Evolutionary conservation across 2,888 invertebrate species (phyloP).

Genomic region (Hipparchia sbordonii): DNA sequence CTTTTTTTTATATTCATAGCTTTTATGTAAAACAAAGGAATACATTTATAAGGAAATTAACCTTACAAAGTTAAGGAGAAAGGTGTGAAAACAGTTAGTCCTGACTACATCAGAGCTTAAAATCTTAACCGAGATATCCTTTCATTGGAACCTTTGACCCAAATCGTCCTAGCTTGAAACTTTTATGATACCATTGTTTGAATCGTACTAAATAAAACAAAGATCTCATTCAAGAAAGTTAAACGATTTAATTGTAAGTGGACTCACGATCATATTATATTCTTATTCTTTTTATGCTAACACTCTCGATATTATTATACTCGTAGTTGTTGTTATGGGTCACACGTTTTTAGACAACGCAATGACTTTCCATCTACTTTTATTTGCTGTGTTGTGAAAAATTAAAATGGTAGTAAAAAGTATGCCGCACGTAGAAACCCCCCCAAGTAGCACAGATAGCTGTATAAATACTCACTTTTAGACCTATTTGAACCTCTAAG

Average conservation of each 20-base stretch:
- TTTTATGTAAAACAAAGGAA: neutral
- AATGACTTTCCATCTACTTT: neutral
- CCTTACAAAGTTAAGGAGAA: conserved; percentile 13
- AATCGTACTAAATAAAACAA: conserved; percentile 18
- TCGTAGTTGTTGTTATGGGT: neutral
- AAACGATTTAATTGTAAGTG: conserved; percentile 5
- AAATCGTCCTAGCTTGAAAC: conserved; percentile 31
- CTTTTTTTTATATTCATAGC: neutral
- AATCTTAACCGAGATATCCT: conserved; percentile 62
- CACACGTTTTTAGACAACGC: neutral
- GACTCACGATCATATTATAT: neutral
- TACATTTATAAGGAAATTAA: neutral
- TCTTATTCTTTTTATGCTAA: neutral
- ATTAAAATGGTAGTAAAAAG: neutral
- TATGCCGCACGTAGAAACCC: no score
- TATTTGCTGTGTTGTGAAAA: neutral
- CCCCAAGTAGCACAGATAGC: no score
- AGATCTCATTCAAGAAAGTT: conserved; percentile 2
- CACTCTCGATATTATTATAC: neutral
- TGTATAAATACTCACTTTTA: no score
- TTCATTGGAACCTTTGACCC: conserved; percentile 61
- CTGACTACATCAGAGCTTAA: conserved; percentile 50
- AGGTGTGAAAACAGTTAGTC: conserved; percentile 59
- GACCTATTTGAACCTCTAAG: no score
- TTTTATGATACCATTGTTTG: conserved; percentile 31